Base-by-base conservation (phyloP, 2,797 vertebrate species). In the Chaetophractus vellerosus region DNA sequence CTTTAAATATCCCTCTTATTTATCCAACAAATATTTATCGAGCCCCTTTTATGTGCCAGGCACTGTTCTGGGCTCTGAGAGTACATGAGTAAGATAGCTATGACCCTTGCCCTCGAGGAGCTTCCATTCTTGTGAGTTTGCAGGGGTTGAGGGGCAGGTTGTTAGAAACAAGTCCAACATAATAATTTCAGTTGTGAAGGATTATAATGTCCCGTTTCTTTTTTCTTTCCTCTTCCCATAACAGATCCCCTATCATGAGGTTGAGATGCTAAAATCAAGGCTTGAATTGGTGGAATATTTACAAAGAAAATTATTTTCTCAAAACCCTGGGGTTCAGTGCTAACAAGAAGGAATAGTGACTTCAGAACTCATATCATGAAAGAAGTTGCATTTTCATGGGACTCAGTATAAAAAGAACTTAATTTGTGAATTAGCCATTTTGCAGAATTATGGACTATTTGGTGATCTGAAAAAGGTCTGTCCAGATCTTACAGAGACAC, bases 161-260 rank as follows among this genome's bases (percentile, higher is more conserved):
- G 2, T 36, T 1, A 31, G 61, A 10, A 19, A 6, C 28, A 33
- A 23, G 68, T 18, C 10, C 4, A 28, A 9, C 41, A 16, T 3
- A 28, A 41, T 12, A 2, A 0, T 28, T 45, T 33, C 26, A 36
- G 26, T 31, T 6, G 1, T 23, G 41, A 16, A 16, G 3, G 10
- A 0, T 11, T 5, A 0, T 52, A 31, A 84, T 26, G 11, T 26
- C 2, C 9, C 1, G 9, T 21, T 21, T 11, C 28, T 86, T 86
- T 88, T 76, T 94, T 81, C 75, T 11, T 89, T 98, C 63, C 79
- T 78, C 11, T 89, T 98, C 63, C 79, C 48, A 81, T 97, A 96
- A 63, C 94, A 99, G 99, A 98, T 99, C 96, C 99, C 99, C 12
- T 99, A 98, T 97, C 99, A 99, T 96, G 99, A 99, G 96, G 97